Percentiles rank a stretch among this genome's conserved stretches.
phyloP scores from a whole-genome alignment of 2,113 vertebrate genomes.

The Dasyurus viverrinus region DNA sequence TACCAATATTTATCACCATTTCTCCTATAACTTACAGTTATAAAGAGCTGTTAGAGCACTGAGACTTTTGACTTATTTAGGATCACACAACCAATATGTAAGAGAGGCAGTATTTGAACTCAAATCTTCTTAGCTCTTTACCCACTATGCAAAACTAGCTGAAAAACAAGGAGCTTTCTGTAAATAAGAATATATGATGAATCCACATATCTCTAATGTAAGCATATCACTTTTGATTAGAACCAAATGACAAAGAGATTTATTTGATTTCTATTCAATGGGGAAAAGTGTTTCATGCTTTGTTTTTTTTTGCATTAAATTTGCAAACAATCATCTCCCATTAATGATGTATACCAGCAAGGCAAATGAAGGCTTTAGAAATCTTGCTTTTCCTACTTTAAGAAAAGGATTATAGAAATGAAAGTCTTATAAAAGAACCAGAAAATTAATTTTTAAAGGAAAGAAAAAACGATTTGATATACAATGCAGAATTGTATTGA shows the following conservation, averaged over 20 bases:
- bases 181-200: background rate
- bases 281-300: background rate
- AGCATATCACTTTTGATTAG: slow-evolving; percentile 17
- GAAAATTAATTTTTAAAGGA: background rate
- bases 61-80: no score
- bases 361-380: background rate
- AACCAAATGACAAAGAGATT: slow-evolving; percentile 4
- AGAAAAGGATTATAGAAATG: background rate
- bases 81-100: no score
- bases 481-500: background rate
- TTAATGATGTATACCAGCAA: background rate
- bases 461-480: background rate
- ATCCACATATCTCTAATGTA: slow-evolving; percentile 3
- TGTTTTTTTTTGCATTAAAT: background rate
- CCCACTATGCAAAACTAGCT: no score
- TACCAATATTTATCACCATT: background rate
- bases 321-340: background rate
- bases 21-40: no score
- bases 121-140: no score
- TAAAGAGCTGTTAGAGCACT: no score
- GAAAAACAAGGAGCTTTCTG: background rate
- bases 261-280: slow-evolving; percentile 14
- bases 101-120: no score
- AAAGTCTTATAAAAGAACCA: background rate
- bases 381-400: background rate